Base-by-base conservation (phyloP, 2,888 invertebrate genomes). In the Drosophila paucipuncta region DNA sequence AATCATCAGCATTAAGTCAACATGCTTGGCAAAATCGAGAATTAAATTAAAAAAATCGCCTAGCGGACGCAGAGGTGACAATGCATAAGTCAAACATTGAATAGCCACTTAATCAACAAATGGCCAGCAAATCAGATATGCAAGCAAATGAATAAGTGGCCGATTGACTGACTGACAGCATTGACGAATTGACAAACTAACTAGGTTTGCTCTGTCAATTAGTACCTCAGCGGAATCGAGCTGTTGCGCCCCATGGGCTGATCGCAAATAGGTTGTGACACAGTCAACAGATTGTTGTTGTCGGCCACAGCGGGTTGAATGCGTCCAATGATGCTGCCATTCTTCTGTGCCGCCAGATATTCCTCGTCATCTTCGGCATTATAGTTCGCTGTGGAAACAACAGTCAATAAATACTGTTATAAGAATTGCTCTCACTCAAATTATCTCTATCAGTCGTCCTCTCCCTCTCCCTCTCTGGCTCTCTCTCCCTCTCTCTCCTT, bases 301-400 rank as follows among this genome's bases (percentile, higher is more conserved):
- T 92, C 91, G 13, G 74, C 63, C 37, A 69, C 65, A 13, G 79
- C 65, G n/a, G 90, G 87, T 49, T 92, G 91, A 60, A 91, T 91
- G 54, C 89, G 90, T 13, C 89, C 87, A 58, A 92, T 80, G 10
- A 90, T 83, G 55, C 80, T 82, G 62, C 92, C 92, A 80, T 92
- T 92, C 71, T 92, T 93, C 50, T 92, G 91, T 2, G 90, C 25
- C 0, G 89, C 85, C 64, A 90, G 79, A 61, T 91, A 92, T 41
- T 93, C 91, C 62, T 92, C 92, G 78, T 94, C 94, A n/a, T 94
- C 93, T n/a, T 93, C 93, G 30, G 94, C 92, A 90, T 94, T 93
- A 61, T 94, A 94, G 77, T 94, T 93, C 35, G 94, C 94, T 94
- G 68, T 35, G 43, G 53, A 18, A 58, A 22, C 30, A 63, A 57